A percentile compares a stretch with the other conserved stretches of the same genome.
phyloP scores from a whole-genome alignment of 1,140 invertebrate genomes.

The Scaptomyza hsui region DNA sequence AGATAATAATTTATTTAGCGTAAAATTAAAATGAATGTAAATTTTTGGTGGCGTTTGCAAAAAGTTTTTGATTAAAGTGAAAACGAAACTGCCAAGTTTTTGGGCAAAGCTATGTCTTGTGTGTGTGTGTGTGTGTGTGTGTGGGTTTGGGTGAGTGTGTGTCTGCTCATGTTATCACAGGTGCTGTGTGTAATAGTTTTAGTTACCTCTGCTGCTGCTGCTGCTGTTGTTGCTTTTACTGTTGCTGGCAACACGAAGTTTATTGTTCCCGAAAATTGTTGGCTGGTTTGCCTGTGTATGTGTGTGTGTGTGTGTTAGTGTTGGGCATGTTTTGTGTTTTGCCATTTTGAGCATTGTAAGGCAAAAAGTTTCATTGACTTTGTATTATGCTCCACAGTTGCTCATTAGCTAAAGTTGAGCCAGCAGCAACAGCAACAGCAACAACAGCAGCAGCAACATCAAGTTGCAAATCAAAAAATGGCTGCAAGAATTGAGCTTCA shows the following conservation, averaged over 20 bases:
- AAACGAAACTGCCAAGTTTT: slow-evolving; percentile 76
- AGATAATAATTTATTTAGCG: slow-evolving; percentile 82
- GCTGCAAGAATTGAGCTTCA: slow-evolving; percentile 16
- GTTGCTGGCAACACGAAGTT: slow-evolving; percentile 60
- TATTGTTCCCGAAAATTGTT: slow-evolving; percentile 63
- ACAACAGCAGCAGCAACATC: slow-evolving; percentile 21
- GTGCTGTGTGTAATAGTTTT: slow-evolving; percentile 68
- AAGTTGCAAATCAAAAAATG: slow-evolving; percentile 32
- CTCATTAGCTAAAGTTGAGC: slow-evolving; percentile 61
- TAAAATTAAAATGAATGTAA: slow-evolving; percentile 82
- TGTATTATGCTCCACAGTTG: slow-evolving; percentile 19
- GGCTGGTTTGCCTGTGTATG: slow-evolving; percentile 17
- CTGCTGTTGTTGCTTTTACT: slow-evolving; percentile 15
- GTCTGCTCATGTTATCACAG: slow-evolving; percentile 67
- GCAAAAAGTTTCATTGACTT: slow-evolving; percentile 63
- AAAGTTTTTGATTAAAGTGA: slow-evolving; percentile 82
- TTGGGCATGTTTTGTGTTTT: slow-evolving; percentile 51
- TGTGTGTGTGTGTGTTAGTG: slow-evolving; percentile 8
- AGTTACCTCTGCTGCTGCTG: slow-evolving; percentile 37
- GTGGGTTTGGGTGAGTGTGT: slow-evolving; percentile 9
- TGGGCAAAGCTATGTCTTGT: neutral
- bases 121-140: neutral
- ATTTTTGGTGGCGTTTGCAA: slow-evolving; percentile 65
- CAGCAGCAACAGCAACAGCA: slow-evolving; percentile 23
- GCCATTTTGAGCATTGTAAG: slow-evolving; percentile 41